Evolutionary conservation across 2,888 invertebrate genomes (phyloP).

Genomic region (Nasonia oneida): DNA sequence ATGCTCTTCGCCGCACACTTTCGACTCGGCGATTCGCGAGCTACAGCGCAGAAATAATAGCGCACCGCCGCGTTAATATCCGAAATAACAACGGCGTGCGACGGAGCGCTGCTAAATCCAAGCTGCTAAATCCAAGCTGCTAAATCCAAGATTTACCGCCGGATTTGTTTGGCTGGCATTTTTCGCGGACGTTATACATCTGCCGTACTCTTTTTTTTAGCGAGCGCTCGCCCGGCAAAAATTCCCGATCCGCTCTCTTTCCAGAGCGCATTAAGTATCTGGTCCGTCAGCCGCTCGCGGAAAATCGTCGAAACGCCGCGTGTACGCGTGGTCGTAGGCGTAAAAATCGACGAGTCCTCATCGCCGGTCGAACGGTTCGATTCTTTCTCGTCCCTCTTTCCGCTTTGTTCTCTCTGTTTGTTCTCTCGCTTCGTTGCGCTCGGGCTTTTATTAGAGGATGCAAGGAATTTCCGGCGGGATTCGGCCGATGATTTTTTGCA

Average conservation of each 20-base stretch:
- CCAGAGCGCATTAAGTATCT: conserved; percentile 18
- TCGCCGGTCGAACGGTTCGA: neutral
- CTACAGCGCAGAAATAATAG: conserved; percentile 26
- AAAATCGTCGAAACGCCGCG: neutral
- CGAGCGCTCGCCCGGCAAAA: neutral
- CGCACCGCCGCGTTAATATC: conserved; percentile 68
- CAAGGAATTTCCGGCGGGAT: neutral
- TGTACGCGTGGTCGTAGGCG: neutral
- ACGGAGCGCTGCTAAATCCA: conserved; percentile 47
- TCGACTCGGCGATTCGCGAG: conserved; percentile 56
- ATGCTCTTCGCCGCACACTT: conserved; percentile 43
- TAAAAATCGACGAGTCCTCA: conserved; percentile 49
- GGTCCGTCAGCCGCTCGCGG: no score
- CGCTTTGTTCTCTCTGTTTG: no score
- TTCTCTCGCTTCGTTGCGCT: no score
- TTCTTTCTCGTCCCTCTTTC: neutral
- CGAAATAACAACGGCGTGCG: conserved; percentile 67
- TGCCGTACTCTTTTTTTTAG: conserved; percentile 3
- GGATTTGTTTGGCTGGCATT: neutral
- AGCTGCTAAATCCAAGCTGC: neutral
- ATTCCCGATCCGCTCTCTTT: no score
- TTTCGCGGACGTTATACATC: conserved; percentile 10
- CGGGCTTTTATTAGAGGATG: no score
- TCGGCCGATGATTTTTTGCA: conserved; percentile 14
- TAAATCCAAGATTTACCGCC: conserved; percentile 54